Base-by-base conservation (phyloP, 2,888 invertebrate genomes). In the Leptopterna dolabrata region DNA sequence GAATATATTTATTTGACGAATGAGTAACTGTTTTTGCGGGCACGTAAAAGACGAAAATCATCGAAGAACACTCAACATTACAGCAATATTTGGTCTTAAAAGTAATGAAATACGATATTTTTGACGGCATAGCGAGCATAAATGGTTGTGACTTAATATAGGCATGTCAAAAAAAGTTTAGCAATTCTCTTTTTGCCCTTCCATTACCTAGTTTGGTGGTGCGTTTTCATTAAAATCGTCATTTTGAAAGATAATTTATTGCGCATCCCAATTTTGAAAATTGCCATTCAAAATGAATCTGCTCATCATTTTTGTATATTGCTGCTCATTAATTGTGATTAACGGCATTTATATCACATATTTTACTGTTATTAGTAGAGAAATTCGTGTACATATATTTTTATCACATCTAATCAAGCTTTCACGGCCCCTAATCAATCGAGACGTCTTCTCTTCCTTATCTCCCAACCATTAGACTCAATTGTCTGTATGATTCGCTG, bases 251-350 rank as follows among this genome's bases (percentile, higher is more conserved):
- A n/a, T n/a, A n/a, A n/a, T n/a, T n/a, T 9, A 71, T 71, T n/a
- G 70, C 4, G 19, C 24, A 27, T 29, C 71, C 30, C 30, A 73
- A 73, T 41, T 73, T 2, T n/a, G 36, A 73, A 73, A 14, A n/a
- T 14, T 55, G 81, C 55, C 30, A 19, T 29, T 41, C 30, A 30
- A 78, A 78, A 24, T 81, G 24, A 81, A 47, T 51, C 81, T 81
- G 81, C 81, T 81, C 81, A 81, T 81, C 27, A 29, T 81, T 81
- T 81, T 81, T 51, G 81, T 81, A 81, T 45, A 78, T 81, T 55
- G 81, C 81, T 81, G 81, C 81, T 81, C 81, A 81, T 81, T 81
- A 51, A 81, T 81, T 81, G 81, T 81, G 81, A 81, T 81, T 81
- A 14, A 55, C 16, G 81, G 81, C 81, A 81, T 81, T 81, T 81